Conservation (phyloP, 2,797 vertebrate species). For the Loris lydekkerianus region DNA sequence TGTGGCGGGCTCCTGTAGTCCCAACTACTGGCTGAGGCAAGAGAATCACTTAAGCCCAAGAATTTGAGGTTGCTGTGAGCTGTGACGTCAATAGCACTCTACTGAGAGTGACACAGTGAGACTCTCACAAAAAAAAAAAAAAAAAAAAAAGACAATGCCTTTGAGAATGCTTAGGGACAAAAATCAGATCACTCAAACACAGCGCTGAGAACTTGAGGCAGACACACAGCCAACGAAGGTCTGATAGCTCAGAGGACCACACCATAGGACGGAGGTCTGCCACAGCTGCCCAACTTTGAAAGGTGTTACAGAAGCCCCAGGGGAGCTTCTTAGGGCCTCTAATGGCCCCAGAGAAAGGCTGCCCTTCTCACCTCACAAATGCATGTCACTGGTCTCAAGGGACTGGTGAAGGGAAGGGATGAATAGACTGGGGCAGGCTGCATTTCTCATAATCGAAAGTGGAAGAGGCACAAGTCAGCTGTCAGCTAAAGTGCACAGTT, state of each 20-base stretch:
- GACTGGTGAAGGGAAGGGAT: background rate
- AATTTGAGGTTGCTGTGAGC: no score
- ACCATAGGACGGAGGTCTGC: background rate
- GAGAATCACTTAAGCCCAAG: no score
- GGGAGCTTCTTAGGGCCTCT: background rate
- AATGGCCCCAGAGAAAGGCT: background rate
- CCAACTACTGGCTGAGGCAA: no score
- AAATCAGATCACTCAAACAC: background rate
- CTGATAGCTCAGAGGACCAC: background rate
- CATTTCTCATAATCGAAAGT: background rate
- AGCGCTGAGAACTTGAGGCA: background rate
- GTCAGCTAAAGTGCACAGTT: background rate
- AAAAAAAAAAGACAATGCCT: background rate
- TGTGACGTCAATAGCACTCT: no score
- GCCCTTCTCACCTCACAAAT: constrained; percentile 45
- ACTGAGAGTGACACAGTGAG: no score
- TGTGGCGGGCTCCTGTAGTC: no score
- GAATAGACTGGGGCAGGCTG: background rate
- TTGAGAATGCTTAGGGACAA: background rate
- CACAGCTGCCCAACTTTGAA: background rate
- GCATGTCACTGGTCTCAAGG: background rate
- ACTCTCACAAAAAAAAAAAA: no score
- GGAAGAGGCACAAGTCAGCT: background rate
- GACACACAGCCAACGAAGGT: background rate
- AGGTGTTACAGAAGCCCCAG: background rate